Conservation (phyloP, 2,888 invertebrate genomes). For the Muschampia staudingeri region DNA sequence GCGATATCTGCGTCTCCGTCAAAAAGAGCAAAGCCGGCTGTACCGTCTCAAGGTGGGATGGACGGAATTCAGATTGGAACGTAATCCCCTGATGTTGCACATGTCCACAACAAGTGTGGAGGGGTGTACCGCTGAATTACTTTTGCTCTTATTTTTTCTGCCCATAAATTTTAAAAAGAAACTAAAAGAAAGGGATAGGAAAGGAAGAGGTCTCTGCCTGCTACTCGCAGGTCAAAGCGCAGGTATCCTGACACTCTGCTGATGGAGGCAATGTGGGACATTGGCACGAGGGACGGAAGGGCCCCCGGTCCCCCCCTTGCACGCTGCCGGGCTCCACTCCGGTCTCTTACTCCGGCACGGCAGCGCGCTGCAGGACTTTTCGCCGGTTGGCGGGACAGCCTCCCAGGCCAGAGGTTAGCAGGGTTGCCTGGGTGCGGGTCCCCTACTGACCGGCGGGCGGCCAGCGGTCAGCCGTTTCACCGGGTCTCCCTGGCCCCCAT, state of each 20-base stretch:
- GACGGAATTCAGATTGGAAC: no score
- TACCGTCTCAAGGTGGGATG: no score
- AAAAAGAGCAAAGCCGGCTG: no score
- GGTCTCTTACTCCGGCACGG: constrained; percentile 25
- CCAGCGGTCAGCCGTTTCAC: constrained; percentile 16
- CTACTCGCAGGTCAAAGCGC: neutral
- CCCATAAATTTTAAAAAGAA: neutral
- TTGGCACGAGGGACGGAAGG: constrained; percentile 4
- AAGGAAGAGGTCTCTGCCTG: neutral
- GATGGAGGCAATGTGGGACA: neutral
- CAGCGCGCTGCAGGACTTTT: constrained; percentile 14
- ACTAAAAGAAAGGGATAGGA: neutral
- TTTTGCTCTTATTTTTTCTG: neutral
- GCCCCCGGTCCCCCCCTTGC: constrained; percentile 21
- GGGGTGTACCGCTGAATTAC: neutral
- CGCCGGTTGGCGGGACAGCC: constrained; percentile 8
- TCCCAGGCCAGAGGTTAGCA: neutral
- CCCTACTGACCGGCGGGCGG: constrained; percentile 7
- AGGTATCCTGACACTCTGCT: neutral
- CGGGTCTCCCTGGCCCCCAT: constrained; percentile 6
- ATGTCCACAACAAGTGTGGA: neutral
- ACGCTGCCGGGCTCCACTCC: neutral
- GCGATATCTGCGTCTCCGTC: no score
- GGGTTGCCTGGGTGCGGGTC: constrained; percentile 19
- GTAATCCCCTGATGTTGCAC: neutral